Conservation (phyloP, 92 coral and sea anemone genomes). For the Parazoanthus atlanticus region DNA sequence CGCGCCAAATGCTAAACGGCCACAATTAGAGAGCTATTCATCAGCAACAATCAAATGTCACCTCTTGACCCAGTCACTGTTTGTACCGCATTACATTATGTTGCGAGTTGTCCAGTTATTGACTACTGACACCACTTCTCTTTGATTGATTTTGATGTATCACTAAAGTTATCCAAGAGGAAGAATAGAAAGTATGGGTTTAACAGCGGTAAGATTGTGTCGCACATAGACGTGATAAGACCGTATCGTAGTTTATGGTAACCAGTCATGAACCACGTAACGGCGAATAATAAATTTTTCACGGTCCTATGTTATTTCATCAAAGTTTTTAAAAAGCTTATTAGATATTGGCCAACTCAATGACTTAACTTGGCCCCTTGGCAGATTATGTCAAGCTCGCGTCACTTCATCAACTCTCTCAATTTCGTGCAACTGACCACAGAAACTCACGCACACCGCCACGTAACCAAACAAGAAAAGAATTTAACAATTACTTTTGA, state of each 20-base stretch:
- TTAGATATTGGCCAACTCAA: neutral
- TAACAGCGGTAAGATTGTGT: neutral
- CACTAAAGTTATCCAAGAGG: neutral
- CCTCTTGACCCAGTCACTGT: slow-evolving; percentile 31
- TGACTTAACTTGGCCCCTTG: neutral
- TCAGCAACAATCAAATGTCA: slow-evolving; percentile 10
- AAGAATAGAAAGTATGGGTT: neutral
- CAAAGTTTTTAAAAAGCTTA: neutral
- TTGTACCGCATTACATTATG: slow-evolving; percentile 9
- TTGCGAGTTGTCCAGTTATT: neutral
- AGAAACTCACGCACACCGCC: neutral
- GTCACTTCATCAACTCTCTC: neutral
- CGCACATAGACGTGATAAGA: too few species aligned
- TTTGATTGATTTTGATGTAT: slow-evolving; percentile 26
- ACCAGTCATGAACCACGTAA: too few species aligned
- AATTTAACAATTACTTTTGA: neutral
- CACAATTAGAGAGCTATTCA: slow-evolving; percentile 25
- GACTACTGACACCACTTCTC: neutral
- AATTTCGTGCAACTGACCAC: neutral
- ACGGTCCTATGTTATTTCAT: neutral
- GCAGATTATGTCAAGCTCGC: slow-evolving; percentile 4
- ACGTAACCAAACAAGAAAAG: neutral
- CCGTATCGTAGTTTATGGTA: too few species aligned
- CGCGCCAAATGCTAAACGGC: slow-evolving; percentile 21
- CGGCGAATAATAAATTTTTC: too few species aligned